phyloP scores from a whole-genome alignment of 2,888 invertebrate genomes.

The Geophilus truncorum region DNA sequence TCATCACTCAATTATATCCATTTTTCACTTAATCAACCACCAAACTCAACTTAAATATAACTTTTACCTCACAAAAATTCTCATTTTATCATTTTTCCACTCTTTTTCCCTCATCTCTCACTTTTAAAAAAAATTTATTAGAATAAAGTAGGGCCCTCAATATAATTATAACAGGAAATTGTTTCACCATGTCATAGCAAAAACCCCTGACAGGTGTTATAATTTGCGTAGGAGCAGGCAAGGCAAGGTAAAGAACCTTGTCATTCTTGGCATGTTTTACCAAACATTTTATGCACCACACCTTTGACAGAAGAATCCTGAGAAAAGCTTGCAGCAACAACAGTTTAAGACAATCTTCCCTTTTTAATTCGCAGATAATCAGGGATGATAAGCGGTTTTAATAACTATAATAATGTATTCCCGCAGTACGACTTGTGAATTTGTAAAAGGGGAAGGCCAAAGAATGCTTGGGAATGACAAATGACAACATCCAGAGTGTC shows the following conservation, averaged over 20 bases:
- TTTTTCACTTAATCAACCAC: neutral
- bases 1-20: neutral
- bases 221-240: neutral
- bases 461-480: neutral
- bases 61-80: no score
- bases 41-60: neutral
- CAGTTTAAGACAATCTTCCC: neutral
- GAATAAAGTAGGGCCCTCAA: no score
- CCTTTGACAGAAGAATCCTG: neutral
- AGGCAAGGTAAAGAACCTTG: neutral
- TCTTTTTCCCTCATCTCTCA: no score
- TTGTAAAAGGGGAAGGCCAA: neutral
- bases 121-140: no score
- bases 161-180: neutral
- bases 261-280: conserved; percentile 4
- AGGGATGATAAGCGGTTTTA: no score
- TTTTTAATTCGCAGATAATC: no score
- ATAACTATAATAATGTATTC: no score
- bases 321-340: neutral
- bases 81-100: no score
- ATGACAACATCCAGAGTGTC: neutral
- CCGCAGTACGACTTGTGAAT: no score
- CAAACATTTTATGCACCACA: conserved; percentile 14
- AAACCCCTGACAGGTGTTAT: neutral
- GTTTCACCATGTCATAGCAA: neutral